Conservation (phyloP, 1,140 invertebrate genomes). For the Ericerus pela region DNA sequence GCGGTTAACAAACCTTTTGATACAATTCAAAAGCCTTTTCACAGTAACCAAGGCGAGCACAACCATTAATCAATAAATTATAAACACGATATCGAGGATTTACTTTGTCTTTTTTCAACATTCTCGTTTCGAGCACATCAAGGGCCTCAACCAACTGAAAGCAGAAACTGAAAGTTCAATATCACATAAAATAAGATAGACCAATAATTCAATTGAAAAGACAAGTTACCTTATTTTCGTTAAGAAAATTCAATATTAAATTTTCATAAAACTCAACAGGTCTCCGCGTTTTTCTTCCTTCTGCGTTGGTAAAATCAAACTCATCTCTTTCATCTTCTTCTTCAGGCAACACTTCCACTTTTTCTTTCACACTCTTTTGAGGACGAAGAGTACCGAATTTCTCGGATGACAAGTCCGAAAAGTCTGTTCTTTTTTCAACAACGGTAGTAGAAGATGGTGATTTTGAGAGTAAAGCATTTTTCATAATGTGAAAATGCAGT, state of each 20-base stretch:
- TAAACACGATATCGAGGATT: slow-evolving; percentile 64
- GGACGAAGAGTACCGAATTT: slow-evolving; percentile 18
- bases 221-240: slow-evolving; percentile 19
- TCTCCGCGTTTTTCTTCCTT: slow-evolving; percentile 19
- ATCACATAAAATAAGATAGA: not conserved
- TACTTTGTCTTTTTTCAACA: slow-evolving; percentile 58
- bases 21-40: slow-evolving; percentile 70
- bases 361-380: slow-evolving; percentile 6
- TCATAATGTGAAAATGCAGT: too few relatives aligned
- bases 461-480: too few relatives aligned
- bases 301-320: slow-evolving; percentile 17
- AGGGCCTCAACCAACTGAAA: slow-evolving; percentile 44
- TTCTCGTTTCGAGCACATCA: slow-evolving; percentile 50
- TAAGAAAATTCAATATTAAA: slow-evolving; percentile 21
- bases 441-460: too few relatives aligned
- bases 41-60: slow-evolving; percentile 62
- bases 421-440: too few relatives aligned
- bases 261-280: slow-evolving; percentile 18
- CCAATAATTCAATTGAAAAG: not conserved
- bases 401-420: not conserved
- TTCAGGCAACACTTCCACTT: slow-evolving; percentile 16
- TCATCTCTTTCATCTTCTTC: slow-evolving; percentile 20
- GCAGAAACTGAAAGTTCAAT: not conserved
- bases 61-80: slow-evolving; percentile 60
- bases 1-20: slow-evolving; percentile 39